These are phyloP conservation scores for Ichneumoninae sp. DNA, from an alignment of 2,888 invertebrate genomes.

Conservation along the genomic window DNA sequence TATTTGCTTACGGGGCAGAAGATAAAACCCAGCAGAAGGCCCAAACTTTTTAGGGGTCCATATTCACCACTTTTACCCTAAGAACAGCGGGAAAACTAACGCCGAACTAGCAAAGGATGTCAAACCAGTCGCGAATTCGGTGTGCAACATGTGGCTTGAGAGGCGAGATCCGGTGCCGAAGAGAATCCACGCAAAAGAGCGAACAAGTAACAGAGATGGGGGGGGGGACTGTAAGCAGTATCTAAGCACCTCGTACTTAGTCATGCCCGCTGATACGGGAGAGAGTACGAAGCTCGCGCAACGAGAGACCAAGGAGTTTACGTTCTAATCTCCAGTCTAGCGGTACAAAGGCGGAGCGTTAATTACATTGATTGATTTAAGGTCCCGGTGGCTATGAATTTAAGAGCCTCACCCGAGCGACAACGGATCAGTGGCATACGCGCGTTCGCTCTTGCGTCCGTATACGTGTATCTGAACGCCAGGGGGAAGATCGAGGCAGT, in stretches of 20 bases:
- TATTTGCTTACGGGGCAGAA: too few species aligned
- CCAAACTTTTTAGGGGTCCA: too few species aligned
- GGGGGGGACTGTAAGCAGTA: constrained; percentile 39
- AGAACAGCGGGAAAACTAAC: not conserved
- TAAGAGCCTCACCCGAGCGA: constrained; percentile 75
- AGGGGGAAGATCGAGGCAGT: too few species aligned
- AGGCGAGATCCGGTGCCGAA: constrained; percentile 22
- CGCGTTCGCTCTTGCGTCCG: not conserved
- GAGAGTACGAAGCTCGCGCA: constrained; percentile 24
- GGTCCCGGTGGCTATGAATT: constrained; percentile 74
- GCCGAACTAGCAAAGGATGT: constrained; percentile 41
- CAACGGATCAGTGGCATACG: not conserved
- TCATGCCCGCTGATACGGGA: constrained; percentile 1
- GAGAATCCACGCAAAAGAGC: constrained; percentile 36
- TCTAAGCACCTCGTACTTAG: constrained; percentile 29
- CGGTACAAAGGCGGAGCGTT: constrained; percentile 79
- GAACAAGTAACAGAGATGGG: constrained; percentile 38
- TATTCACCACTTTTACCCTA: not conserved
- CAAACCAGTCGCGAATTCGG: constrained; percentile 10
- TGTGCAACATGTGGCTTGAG: constrained; percentile 2
- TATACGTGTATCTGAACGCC: not conserved
- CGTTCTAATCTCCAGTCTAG: constrained; percentile 76
- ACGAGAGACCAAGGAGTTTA: constrained; percentile 40
- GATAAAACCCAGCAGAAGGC: too few species aligned
- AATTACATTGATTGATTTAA: constrained; percentile 82